Conservation (phyloP, 2,113 vertebrate species). For the Agelaius phoeniceus region DNA sequence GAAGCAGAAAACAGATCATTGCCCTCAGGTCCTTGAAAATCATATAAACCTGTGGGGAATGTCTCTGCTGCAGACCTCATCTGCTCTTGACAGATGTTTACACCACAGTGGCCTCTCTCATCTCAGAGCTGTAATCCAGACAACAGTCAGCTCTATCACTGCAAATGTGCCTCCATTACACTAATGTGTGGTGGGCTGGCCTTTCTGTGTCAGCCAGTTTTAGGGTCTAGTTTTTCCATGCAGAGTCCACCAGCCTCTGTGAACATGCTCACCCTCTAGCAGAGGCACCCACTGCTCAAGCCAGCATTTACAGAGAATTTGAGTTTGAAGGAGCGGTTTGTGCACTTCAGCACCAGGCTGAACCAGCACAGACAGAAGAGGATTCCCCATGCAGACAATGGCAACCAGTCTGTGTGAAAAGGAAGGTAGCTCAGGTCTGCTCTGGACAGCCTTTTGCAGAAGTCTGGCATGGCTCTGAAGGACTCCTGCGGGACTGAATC, state of each 20-base stretch:
- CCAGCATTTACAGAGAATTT: not conserved
- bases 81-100: constrained; percentile 37
- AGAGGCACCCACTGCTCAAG: not conserved
- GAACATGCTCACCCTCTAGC: not conserved
- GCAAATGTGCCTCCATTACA: not conserved
- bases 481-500: not conserved
- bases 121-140: not conserved
- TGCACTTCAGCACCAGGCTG: not conserved
- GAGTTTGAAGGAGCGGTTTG: not conserved
- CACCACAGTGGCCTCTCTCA: not conserved
- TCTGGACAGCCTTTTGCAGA: not conserved
- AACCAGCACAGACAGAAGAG: not conserved
- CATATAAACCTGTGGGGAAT: constrained; percentile 7
- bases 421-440: not conserved
- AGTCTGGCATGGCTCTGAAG: not conserved
- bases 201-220: not conserved
- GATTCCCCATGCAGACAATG: not conserved
- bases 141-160: not conserved
- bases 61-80: not conserved
- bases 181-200: not conserved
- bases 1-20: constrained; percentile 2
- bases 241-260: not conserved
- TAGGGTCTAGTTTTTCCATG: not conserved
- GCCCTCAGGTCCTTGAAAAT: constrained; percentile 38
- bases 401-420: not conserved